These are phyloP conservation scores for Sebastiscus tertius DNA, from an alignment of 2,797 vertebrate species.

Conservation along the genomic window DNA sequence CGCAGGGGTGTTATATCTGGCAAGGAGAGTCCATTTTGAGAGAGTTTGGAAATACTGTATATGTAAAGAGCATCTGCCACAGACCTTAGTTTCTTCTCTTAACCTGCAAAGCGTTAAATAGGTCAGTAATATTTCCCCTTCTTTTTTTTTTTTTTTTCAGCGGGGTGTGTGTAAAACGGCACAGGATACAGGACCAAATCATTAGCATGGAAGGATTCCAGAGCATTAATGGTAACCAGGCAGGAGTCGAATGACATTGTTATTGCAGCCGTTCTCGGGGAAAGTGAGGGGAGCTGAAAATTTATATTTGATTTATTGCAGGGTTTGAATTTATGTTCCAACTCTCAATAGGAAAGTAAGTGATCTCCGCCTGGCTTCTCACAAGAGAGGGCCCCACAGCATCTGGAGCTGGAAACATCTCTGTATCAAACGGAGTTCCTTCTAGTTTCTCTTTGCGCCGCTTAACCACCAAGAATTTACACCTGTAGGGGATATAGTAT, in stretches of 20 bases:
- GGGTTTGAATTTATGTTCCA: slow-evolving; percentile 80
- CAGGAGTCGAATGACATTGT: slow-evolving; percentile 80
- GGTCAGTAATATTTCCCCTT: slow-evolving; percentile 74
- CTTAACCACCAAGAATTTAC: slow-evolving; percentile 77
- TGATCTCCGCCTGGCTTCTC: slow-evolving; percentile 75
- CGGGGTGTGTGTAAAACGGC: slow-evolving; percentile 67
- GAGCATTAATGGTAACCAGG: slow-evolving; percentile 79
- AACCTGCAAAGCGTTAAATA: slow-evolving; percentile 78
- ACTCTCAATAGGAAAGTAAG: slow-evolving; percentile 77
- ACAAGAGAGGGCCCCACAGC: slow-evolving; percentile 73
- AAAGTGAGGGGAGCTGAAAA: slow-evolving; percentile 79
- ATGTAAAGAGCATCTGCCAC: slow-evolving; percentile 72
- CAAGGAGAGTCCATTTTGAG: slow-evolving; percentile 65
- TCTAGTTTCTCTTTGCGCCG: slow-evolving; percentile 54
- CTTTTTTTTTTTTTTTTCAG: slow-evolving; percentile 54
- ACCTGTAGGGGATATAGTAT: slow-evolving; percentile 80
- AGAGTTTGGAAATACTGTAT: slow-evolving; percentile 65
- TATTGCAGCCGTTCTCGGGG: slow-evolving; percentile 78
- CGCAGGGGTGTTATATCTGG: slow-evolving; percentile 76
- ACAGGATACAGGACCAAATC: slow-evolving; percentile 70
- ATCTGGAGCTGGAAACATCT: slow-evolving; percentile 80
- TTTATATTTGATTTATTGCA: slow-evolving; percentile 84
- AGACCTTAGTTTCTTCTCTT: slow-evolving; percentile 69
- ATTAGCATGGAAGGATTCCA: slow-evolving; percentile 77
- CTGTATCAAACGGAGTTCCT: slow-evolving; percentile 69